Base-by-base conservation (phyloP, 2,113 vertebrate species). In the Clarias macrocephalus region DNA sequence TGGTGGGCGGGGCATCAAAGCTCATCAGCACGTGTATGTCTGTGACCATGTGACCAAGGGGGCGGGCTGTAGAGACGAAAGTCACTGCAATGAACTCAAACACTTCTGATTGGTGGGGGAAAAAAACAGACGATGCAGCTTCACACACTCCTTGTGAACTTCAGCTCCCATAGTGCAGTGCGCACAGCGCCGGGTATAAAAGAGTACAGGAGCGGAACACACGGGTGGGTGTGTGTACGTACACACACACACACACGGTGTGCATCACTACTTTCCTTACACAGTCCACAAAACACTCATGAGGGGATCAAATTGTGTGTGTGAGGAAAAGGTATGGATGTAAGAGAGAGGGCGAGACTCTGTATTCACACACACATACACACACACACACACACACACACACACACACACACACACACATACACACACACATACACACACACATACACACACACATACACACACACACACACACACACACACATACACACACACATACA, bases 141-240 rank as follows among this genome's bases (percentile, higher is more conserved):
- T 90, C 48, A 92, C 89, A 91, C 80, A 84, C 93, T 90, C 93
- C 92, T 89, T 83, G 75, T 89, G 86, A 65, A 59, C 76, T 57
- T 68, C 91, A 94, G 90, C 93, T 93, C 93, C 94, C 88, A 94
- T 93, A 96, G 95, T 95, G 94, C 94, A 95, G 86, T 94, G 93
- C 94, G 94, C 94, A 94, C 94, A 96, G 94, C 95, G 95, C 95
- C 90, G 90, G 93, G 89, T 91, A 93, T 66, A 93, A 92, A 91
- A 81, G 66, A 81, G 66, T 86, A 95, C 91, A 93, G 92, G 94
- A 94, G 93, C 87, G 89, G 89, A 91, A 73, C 75, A 82, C 85
- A 91, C 87, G 88, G 90, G 2, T 88, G 92, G 91, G 92, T 91
- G 92, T 28, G 79, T 93, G 91, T 6, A n/a, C 63, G 13, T 6